These are phyloP conservation scores for Mesocentrotus franciscanus DNA, from an alignment of 53 echinoderm and acorn worm species.

Conservation along the genomic window DNA sequence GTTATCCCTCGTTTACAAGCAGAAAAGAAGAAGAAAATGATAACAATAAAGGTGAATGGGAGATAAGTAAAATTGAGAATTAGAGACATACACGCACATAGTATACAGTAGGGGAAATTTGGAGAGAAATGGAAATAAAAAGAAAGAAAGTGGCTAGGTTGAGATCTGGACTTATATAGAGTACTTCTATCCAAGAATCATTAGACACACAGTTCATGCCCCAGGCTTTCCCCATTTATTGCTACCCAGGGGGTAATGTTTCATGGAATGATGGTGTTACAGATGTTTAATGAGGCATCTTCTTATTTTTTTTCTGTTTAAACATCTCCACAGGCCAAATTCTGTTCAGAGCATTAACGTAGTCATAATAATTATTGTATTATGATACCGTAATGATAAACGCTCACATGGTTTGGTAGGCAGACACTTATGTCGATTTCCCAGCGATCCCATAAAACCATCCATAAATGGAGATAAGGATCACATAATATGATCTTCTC, in stretches of 20 bases:
- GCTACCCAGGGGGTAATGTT: not conserved
- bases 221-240: not conserved
- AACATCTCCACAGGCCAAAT: not conserved
- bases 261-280: slow-evolving; percentile 9
- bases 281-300: slow-evolving; percentile 33
- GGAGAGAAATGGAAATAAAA: not conserved
- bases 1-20: too few species aligned
- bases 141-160: not conserved
- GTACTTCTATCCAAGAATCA: not conserved
- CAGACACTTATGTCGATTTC: not conserved
- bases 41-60: too few species aligned
- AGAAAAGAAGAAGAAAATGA: too few species aligned
- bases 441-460: not conserved
- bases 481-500: not conserved
- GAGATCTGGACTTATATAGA: not conserved
- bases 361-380: not conserved
- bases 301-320: not conserved
- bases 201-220: not conserved
- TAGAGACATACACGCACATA: not conserved
- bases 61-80: too few species aligned
- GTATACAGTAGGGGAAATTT: too few species aligned
- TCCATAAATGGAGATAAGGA: not conserved
- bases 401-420: not conserved
- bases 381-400: slow-evolving; percentile 1
- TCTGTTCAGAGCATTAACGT: not conserved